Base-by-base conservation (phyloP, 2,888 invertebrate species). In the Volucella inflata region DNA sequence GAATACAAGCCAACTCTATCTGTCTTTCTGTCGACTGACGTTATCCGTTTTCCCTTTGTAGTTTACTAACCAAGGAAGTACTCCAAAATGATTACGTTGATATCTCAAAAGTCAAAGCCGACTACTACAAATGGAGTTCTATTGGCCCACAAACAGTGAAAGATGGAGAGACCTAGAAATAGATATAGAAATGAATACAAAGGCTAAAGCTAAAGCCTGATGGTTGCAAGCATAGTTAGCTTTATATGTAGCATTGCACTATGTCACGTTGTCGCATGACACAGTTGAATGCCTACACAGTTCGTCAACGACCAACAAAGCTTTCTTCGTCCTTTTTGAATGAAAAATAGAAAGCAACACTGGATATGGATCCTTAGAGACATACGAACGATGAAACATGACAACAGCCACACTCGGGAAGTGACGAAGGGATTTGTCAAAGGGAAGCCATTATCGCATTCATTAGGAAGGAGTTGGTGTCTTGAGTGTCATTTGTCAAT, bases 61-160 rank as follows among this genome's bases (percentile, higher is more conserved):
- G 71, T 67, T 67, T 40, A 53, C 42, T 38, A 53, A 53, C 46
- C 53, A 55, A 60, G 46, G 44, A 53, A 67, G 17, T 10, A 17
- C 40, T 42, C 17, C 36, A 21, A 30, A 53, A 70, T 30, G 64
- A 71, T 62, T 67, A 64, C 67, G 72, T 64, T 78, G 72, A 78
- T 78, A 46, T 51, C 64, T 72, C 62, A 83, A 57, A 78, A 78
- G 82, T 62, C 82, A 55, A 62, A 72, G 65, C 48, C 30, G 30
- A 30, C 30, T 30, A 30, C 30, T 30, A 30, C 30, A 30, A 30
- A 30, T 30, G 30, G 6, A 30, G 30, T 30, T 30, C 30, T 30
- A 30, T 30, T 30, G 6, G 30, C 6, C 30, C 2, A 30, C 30
- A 30, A 30, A 4, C 30, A 30, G 30, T 6, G 30, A 6, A 30